Evolutionary conservation across 1,140 invertebrate genomes (phyloP).

Genomic region (Latrodectus geometricus): DNA sequence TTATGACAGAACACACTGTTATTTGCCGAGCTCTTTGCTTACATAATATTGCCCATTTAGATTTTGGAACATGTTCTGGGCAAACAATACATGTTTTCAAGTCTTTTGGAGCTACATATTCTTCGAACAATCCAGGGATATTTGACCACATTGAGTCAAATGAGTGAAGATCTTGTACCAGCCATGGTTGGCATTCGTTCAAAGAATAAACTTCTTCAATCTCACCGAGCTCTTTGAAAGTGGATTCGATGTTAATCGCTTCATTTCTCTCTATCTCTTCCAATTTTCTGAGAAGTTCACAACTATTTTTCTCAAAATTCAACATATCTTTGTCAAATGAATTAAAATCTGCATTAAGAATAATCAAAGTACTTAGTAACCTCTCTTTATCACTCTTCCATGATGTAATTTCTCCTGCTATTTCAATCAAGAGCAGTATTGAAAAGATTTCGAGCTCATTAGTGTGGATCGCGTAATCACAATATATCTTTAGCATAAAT

Average conservation of each 20-base stretch:
- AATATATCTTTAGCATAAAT: neutral
- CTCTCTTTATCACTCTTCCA: neutral
- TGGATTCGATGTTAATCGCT: neutral
- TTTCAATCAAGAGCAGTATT: neutral
- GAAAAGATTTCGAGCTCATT: neutral
- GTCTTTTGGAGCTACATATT: too few species aligned
- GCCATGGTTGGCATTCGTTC: neutral
- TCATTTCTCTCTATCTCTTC: neutral
- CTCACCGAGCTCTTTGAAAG: neutral
- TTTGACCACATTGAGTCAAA: too few species aligned
- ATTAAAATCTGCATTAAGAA: neutral
- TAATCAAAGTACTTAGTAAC: neutral
- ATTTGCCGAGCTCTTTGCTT: too few species aligned
- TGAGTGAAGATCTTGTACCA: too few species aligned
- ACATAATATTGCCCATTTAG: too few species aligned
- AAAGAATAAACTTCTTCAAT: neutral
- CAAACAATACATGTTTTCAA: too few species aligned
- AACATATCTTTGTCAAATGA: neutral
- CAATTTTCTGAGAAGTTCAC: neutral
- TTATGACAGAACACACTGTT: too few species aligned
- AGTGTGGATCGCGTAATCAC: neutral
- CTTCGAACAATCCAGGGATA: too few species aligned
- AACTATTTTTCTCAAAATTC: neutral
- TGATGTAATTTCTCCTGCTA: neutral
- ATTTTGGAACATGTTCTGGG: too few species aligned